Base-by-base conservation (phyloP, 2,888 invertebrate species). In the Parnassius mnemosyne region DNA sequence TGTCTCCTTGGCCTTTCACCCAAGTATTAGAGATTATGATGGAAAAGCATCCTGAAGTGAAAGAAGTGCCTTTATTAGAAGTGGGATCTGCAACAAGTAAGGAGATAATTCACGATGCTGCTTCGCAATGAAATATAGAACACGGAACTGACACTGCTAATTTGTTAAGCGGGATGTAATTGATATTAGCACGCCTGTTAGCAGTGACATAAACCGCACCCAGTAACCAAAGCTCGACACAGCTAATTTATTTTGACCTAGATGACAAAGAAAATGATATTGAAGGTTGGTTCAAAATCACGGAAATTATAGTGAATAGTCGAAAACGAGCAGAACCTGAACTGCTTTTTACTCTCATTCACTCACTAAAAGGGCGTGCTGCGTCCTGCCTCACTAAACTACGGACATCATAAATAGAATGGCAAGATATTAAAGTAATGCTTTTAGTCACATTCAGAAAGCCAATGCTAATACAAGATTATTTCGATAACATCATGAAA, bases 401-500 rank as follows among this genome's bases (percentile, higher is more conserved):
- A n/a, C 10, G 68, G 1, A n/a, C 57, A 3, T 41, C 55, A 3
- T 50, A 68, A 16, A 41, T 73, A 1, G 57, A 64, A 1, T 72
- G 70, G 61, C 13, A 13, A 25, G 10, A 25, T 1, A 53, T 67
- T 3, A 67, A 65, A 55, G 56, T 66, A 52, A 56, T 43, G 10
- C 43, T 69, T 5, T 42, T 66, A 12, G 68, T 69, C 1, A 71
- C 44, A 60, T 71, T 72, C 64, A 47, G 42, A 1, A 66, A 57
- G 47, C 69, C 70, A 1, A 72, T 50, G 41, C 13, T 70, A 5
- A 2, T 58, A 7, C 70, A 71, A 60, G 71, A 72, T 44, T 62
- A 71, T n/a, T 72, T 71, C 25, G 71, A 74, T 34, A 66, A 69
- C 0, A 60, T 70, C 1, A 1, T 69, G 11, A 46, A 63, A n/a